Evolutionary conservation across 2,113 vertebrate species (phyloP).

Genomic region (Neodon shergylaensis): DNA sequence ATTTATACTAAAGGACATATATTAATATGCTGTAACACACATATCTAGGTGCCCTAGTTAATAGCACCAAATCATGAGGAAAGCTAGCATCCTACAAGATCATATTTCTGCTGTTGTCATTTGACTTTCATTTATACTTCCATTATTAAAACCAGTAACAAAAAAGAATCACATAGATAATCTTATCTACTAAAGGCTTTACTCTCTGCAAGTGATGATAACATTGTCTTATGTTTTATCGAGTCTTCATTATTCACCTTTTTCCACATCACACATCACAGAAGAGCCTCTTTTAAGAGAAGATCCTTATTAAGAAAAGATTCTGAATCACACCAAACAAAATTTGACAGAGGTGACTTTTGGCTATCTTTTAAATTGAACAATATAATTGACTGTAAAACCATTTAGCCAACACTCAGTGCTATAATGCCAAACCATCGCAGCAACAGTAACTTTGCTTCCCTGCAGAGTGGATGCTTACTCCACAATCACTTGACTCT

Average conservation of each 20-base stretch:
- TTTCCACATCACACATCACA: not conserved
- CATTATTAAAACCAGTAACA: slow-evolving; percentile 14
- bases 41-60: not conserved
- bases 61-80: not conserved
- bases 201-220: not conserved
- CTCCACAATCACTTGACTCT: slow-evolving; percentile 44
- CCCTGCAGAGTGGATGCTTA: slow-evolving; percentile 39
- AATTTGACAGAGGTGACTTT: slow-evolving; percentile 49
- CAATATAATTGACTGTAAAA: slow-evolving; percentile 61
- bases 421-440: slow-evolving; percentile 48
- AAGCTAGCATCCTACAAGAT: not conserved
- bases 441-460: not conserved
- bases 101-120: not conserved
- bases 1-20: not conserved
- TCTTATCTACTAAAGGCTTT: not conserved
- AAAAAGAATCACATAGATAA: not conserved
- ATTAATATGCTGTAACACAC: not conserved
- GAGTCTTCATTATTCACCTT: slow-evolving; percentile 21
- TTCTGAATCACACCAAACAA: slow-evolving; percentile 55
- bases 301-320: not conserved
- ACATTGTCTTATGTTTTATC: not conserved
- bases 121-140: slow-evolving; percentile 29
- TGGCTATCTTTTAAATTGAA: slow-evolving; percentile 60
- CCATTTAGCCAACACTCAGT: slow-evolving; percentile 53
- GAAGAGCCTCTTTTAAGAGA: slow-evolving; percentile 15